Evolutionary conservation across 2,113 vertebrate species (phyloP), one percentile per base, ranked within the genome.

Genomic region (Suricata suricatta): DNA sequence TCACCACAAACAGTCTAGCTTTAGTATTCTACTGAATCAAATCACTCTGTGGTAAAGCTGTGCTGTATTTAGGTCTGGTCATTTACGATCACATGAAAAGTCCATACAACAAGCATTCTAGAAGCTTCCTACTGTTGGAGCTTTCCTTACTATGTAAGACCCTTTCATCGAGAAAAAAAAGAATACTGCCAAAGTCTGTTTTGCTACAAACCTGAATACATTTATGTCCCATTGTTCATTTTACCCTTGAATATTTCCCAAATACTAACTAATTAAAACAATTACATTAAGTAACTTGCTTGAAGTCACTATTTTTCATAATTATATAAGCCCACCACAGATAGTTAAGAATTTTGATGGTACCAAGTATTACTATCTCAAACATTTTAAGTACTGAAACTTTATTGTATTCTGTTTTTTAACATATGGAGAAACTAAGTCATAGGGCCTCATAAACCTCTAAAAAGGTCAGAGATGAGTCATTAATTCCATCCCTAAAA

Each of bases 401-500:
- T 38, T 41, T 88, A 84, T 8, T 74, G 14, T 17, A 69, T 86
- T 89, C 69, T 97, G n/a, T 54, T 72, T 72, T 94, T 90, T 71
- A 89, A 69, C 50, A 82, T 79, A 25, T 68, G 52, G 50, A 21
- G 69, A 97, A 97, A 97, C 54, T 84, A 81, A 97, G 95, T 95
- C 92, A 79, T 6, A 27, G 33, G 31, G 11, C 29, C 90, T 96
- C 15, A 74, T 54, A 79, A 54, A 3, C 17, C 19, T 74, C 29
- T 79, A 82, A 96, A 47, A 94, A 84, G 19, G 94, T 47, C 89
- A 88, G 52, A 88, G 71, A 89, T 87, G 47, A 63, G 16, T 80
- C 57, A 93, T 90, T 93, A 94, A 95, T 19, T 82, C 27, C 9
- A 82, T n/a, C 5, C 84, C 9, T 90, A 71, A 96, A 93, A 77